These are phyloP conservation scores for Anaspis maculata DNA, from an alignment of 2,888 invertebrate genomes.

Conservation along the genomic window DNA sequence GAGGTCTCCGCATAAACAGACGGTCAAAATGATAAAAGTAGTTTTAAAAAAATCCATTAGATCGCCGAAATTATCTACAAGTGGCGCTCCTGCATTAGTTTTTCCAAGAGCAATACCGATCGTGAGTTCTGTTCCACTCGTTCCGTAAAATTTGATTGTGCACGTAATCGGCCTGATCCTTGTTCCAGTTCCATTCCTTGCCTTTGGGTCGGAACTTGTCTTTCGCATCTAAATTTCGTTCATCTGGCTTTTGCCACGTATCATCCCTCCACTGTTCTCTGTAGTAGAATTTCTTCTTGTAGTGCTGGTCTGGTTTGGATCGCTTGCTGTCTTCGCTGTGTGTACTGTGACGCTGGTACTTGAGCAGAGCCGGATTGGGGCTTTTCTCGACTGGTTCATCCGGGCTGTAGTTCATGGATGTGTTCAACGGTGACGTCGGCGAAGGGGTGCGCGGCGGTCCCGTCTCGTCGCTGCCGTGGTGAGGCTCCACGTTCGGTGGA, in stretches of 20 bases:
- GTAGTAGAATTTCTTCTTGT: conserved; percentile 75
- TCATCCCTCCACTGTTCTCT: conserved; percentile 57
- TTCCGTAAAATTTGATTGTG: no score
- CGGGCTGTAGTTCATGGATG: conserved; percentile 34
- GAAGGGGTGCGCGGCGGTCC: conserved; percentile 52
- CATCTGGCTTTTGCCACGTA: conserved; percentile 33
- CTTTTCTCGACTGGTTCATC: conserved; percentile 33
- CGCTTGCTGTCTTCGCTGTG: conserved; percentile 23
- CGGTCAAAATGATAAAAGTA: no score
- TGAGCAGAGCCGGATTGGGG: conserved; percentile 46
- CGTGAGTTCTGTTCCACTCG: conserved; percentile 19
- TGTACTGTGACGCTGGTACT: conserved; percentile 51
- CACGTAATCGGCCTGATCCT: no score
- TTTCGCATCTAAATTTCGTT: no score
- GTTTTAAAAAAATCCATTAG: no score
- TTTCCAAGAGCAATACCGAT: conserved; percentile 32
- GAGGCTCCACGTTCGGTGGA: conserved; percentile 35
- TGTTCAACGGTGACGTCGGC: conserved; percentile 45
- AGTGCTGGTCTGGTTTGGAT: conserved; percentile 53
- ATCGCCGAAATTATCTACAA: conserved; percentile 4
- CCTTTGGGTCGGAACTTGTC: no score
- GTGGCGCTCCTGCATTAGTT: conserved; percentile 37
- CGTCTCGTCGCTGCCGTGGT: conserved; percentile 41
- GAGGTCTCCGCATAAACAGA: no score
- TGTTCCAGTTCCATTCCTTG: no score